These are phyloP conservation scores for Steatornis caripensis DNA, from an alignment of 2,113 vertebrate genomes.

Conservation along the genomic window DNA sequence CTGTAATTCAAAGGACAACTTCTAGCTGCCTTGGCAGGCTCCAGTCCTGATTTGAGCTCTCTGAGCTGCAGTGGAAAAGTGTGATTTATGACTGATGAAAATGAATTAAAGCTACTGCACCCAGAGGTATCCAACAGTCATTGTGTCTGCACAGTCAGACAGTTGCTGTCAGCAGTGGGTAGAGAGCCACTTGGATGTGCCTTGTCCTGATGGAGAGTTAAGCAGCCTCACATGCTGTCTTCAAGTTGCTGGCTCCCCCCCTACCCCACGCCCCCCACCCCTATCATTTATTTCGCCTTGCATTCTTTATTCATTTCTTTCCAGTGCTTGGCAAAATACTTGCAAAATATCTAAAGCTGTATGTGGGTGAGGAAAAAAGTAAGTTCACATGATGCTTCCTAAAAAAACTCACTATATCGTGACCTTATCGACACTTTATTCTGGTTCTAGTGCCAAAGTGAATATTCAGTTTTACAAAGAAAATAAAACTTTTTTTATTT, in stretches of 20 bases:
- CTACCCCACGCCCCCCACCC: no score
- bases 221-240: neutral
- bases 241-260: neutral
- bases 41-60: neutral
- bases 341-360: neutral
- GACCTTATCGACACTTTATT: neutral
- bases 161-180: neutral
- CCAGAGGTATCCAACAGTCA: neutral
- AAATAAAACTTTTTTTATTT: neutral
- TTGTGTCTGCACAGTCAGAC: neutral
- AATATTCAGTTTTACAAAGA: neutral
- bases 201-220: neutral
- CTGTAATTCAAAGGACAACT: neutral
- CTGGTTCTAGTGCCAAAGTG: neutral
- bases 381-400: neutral
- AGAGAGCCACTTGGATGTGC: neutral
- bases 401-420: neutral
- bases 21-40: neutral
- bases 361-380: neutral
- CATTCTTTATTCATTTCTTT: neutral
- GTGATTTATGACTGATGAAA: neutral
- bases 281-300: neutral
- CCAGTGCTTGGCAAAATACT: neutral
- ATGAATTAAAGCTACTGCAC: neutral
- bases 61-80: neutral